Base-by-base conservation (phyloP, 2,888 invertebrate genomes). In the Tenodera sinensis region DNA sequence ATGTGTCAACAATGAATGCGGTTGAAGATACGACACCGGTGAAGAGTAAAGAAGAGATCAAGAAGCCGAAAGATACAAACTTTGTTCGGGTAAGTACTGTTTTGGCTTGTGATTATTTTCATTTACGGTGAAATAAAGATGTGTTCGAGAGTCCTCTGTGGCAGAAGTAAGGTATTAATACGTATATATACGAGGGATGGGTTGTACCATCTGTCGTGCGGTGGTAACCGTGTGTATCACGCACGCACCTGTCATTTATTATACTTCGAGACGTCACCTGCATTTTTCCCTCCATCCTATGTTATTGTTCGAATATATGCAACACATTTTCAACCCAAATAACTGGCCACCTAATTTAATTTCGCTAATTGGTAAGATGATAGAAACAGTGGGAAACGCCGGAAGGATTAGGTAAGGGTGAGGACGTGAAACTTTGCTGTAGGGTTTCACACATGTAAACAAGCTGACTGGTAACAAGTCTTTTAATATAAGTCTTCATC, bases 1-100 rank as follows among this genome's bases (percentile, higher is more conserved):
- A 87, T 87, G 87, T 81, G 25, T 25, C 81, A 87, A 83, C 87
- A 34, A 87, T 87, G 87, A 87, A 82, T 87, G n/a, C 42, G n/a
- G 14, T 82, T 3, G 87, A 83, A 27, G 71, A 86, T 3, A 28
- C 28, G 34, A 83, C 82, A 87, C 42, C 83, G 27, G 81, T 27
- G 34, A 87, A 83, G 34, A 83, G 82, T 81, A 30, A 86, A 83
- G 87, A 83, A 34, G 87, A 87, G 25, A n/a, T n/a, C 81, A 87
- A 82, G 20, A 87, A 28, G 20, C 54, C 14, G 86, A 30, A 87
- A 25, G 34, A 82, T 20, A 42, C 42, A 12, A 87, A 87, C 30
- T 87, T 83, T 83, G 83, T 87, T 34, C 81, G 87, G 87, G 87
- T 87, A 87, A 87, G 87, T 87, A 71, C 54, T 71, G 12, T 25